phyloP scores from a whole-genome alignment of 1,140 invertebrate species.

The Drosophila parvula region DNA sequence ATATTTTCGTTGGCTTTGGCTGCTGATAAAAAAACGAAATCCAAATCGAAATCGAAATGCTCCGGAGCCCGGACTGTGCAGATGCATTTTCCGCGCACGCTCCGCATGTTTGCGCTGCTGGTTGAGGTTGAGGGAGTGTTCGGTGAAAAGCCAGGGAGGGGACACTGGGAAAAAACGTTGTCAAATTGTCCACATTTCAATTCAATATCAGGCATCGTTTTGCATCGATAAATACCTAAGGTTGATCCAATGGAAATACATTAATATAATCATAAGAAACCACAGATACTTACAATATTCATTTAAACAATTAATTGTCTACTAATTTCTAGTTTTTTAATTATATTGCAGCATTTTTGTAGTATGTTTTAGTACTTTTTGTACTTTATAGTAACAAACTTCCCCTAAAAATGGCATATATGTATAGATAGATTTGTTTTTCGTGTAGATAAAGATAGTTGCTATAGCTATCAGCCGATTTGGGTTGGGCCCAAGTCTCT shows the following conservation, averaged over 20 bases:
- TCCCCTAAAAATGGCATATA: not conserved
- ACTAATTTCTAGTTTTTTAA: not conserved
- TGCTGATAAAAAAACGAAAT: conserved; percentile 69
- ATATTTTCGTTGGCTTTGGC: conserved; percentile 67
- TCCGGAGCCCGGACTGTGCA: conserved; percentile 63
- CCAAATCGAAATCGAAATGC: conserved; percentile 62
- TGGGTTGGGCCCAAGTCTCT: conserved; percentile 30
- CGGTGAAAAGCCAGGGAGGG: not conserved
- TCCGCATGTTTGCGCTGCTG: conserved; percentile 29
- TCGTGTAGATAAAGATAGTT: conserved; percentile 62
- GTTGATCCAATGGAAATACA: not conserved
- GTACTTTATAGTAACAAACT: not conserved
- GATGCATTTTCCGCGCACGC: conserved; percentile 71
- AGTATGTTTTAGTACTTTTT: too few species aligned
- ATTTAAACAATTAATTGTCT: too few species aligned
- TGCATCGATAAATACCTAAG: too few species aligned
- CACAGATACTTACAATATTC: not conserved
- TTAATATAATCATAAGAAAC: too few species aligned
- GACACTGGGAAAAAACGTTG: not conserved
- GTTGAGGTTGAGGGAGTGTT: not conserved
- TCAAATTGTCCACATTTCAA: not conserved
- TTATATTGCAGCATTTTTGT: too few species aligned
- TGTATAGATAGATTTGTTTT: not conserved
- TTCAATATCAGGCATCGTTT: too few species aligned
- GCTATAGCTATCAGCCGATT: conserved; percentile 62